Evolutionary conservation across 2,888 invertebrate species (phyloP).

Genomic region (Caenorhabditis macrosperma): DNA sequence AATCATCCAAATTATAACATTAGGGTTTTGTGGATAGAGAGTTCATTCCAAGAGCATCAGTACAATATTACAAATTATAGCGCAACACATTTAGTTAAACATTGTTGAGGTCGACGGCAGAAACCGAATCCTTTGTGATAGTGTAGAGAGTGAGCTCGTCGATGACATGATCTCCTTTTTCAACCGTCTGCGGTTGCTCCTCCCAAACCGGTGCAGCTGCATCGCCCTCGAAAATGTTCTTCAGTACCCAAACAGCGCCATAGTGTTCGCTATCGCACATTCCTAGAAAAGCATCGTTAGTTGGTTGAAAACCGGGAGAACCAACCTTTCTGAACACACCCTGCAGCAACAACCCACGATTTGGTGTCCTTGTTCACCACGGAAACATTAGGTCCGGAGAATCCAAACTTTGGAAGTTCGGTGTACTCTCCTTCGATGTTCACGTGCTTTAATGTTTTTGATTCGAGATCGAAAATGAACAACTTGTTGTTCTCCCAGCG

Average conservation of each 20-base stretch:
- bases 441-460: constrained; percentile 31
- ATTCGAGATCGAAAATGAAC: constrained; percentile 59
- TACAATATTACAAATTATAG: no score
- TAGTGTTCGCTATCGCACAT: constrained; percentile 59
- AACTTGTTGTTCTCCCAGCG: constrained; percentile 62
- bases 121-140: constrained; percentile 32
- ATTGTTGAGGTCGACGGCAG: constrained; percentile 12
- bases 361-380: constrained; percentile 31
- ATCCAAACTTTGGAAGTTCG: constrained; percentile 49
- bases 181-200: constrained; percentile 32
- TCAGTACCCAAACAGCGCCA: constrained; percentile 60
- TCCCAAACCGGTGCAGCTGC: constrained; percentile 21
- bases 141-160: constrained; percentile 40
- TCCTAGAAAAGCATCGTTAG: constrained; percentile 27
- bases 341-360: constrained; percentile 42
- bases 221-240: constrained; percentile 30
- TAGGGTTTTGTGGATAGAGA: no score
- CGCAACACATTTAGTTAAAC: constrained; percentile 25
- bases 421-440: constrained; percentile 23
- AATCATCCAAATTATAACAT: no score
- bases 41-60: no score
- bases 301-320: no score
- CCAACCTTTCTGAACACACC: constrained; percentile 20
- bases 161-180: constrained; percentile 27
- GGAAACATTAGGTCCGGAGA: constrained; percentile 55